phyloP scores from a whole-genome alignment of 2,888 invertebrate genomes.

The Portevinia maculata region DNA sequence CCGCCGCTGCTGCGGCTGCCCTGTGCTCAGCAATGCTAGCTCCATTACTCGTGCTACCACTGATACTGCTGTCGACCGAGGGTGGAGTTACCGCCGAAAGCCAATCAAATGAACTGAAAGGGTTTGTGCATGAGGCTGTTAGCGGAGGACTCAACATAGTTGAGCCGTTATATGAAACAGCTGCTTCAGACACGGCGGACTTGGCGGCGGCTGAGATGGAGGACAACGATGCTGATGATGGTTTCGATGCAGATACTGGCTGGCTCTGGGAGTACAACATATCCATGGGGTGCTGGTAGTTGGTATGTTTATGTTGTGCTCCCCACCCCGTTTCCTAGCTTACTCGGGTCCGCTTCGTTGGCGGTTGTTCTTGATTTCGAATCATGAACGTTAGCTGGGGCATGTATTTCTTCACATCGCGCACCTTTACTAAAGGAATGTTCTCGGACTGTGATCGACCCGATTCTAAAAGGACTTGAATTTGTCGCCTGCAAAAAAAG shows the following conservation, averaged over 20 bases:
- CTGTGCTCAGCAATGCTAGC: constrained; percentile 77
- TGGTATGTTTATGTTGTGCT: constrained; percentile 81
- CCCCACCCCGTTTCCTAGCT: constrained; percentile 84
- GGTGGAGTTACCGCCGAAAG: constrained; percentile 77
- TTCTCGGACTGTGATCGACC: constrained; percentile 90
- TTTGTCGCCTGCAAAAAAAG: constrained; percentile 85
- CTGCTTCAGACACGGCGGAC: constrained; percentile 73
- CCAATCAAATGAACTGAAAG: constrained; percentile 75
- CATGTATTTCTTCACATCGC: constrained; percentile 93
- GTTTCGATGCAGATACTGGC: constrained; percentile 72
- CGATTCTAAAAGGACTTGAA: constrained; percentile 89
- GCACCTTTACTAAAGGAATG: constrained; percentile 91
- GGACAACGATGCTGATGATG: constrained; percentile 75
- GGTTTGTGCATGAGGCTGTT: constrained; percentile 75
- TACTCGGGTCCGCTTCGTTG: constrained; percentile 81
- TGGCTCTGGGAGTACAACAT: constrained; percentile 82
- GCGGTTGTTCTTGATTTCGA: constrained; percentile 82
- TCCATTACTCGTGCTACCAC: constrained; percentile 26
- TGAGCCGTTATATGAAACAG: constrained; percentile 77
- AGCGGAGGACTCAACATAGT: constrained; percentile 81
- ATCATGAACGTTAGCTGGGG: constrained; percentile 94
- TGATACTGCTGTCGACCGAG: constrained; percentile 71
- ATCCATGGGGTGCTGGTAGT: constrained; percentile 76
- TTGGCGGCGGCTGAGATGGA: constrained; percentile 74
- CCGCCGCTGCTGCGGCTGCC: constrained; percentile 79